These are phyloP conservation scores for Diglossa cyanea DNA, from an alignment of 2,797 vertebrate species.

Conservation along the genomic window DNA sequence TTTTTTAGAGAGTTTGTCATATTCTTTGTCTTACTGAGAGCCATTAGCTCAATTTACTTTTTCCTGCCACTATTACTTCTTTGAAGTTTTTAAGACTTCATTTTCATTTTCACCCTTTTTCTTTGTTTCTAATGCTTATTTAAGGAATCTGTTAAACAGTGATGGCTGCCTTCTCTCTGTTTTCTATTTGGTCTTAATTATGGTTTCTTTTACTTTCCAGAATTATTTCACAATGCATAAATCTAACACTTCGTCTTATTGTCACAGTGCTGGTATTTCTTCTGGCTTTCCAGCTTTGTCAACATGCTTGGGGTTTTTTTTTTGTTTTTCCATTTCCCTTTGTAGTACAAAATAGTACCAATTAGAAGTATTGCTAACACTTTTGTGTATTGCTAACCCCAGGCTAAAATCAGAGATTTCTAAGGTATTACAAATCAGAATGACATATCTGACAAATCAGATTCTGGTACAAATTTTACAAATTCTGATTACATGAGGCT, in stretches of 20 bases:
- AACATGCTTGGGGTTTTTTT: background rate
- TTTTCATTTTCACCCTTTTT: background rate
- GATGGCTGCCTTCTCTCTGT: background rate
- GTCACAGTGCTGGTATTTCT: constrained; percentile 17
- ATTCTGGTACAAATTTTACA: background rate
- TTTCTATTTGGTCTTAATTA: constrained; percentile 21
- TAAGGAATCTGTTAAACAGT: background rate
- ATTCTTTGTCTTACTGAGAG: background rate
- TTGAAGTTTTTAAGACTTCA: background rate
- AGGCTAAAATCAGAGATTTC: background rate
- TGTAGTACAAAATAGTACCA: background rate
- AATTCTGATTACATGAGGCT: background rate
- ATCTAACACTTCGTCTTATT: constrained; percentile 17
- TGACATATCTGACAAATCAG: background rate
- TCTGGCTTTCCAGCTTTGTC: background rate
- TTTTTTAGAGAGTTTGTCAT: background rate
- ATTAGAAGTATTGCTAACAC: background rate
- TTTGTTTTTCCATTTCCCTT: background rate
- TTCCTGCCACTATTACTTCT: background rate
- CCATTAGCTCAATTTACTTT: background rate
- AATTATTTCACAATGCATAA: constrained; percentile 22
- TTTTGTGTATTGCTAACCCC: background rate
- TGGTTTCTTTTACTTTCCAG: background rate
- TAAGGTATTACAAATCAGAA: background rate
- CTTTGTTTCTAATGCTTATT: background rate